Conservation (phyloP, 2,797 vertebrate genomes). For the Miichthys miiuy region DNA sequence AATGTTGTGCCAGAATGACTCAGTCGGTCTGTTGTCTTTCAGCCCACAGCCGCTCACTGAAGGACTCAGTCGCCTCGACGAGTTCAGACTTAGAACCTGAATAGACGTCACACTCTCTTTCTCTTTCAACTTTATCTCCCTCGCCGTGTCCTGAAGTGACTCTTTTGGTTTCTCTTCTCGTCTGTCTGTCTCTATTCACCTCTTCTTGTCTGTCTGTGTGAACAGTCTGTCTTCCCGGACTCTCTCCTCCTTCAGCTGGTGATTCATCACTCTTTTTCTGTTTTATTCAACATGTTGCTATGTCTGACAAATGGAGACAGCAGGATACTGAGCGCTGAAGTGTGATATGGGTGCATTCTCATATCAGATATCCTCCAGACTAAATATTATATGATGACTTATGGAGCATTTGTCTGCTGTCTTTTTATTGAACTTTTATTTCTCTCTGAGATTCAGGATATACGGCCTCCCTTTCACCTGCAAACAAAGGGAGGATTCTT, state of each 20-base stretch:
- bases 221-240: not conserved
- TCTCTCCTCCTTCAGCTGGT: conserved; percentile 9
- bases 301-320: conserved; percentile 36
- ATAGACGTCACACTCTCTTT: not conserved
- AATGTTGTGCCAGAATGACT: conserved; percentile 74
- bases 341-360: not conserved
- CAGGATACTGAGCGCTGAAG: not conserved
- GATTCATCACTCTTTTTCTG: conserved; percentile 42
- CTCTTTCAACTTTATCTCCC: conserved; percentile 23
- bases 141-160: conserved; percentile 8
- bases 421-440: not conserved
- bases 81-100: conserved; percentile 51
- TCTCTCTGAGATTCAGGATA: not conserved
- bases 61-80: conserved; percentile 33
- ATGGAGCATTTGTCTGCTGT: not conserved
- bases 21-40: conserved; percentile 65
- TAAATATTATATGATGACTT: conserved; percentile 9
- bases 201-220: not conserved
- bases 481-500: not conserved
- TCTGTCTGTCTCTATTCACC: not conserved
- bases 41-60: conserved; percentile 52
- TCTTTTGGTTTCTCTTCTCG: conserved; percentile 4
- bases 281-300: conserved; percentile 38
- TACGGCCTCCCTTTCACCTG: not conserved
- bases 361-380: not conserved